Conservation (phyloP, 2,113 vertebrate genomes). For the Vicugna pacos region DNA sequence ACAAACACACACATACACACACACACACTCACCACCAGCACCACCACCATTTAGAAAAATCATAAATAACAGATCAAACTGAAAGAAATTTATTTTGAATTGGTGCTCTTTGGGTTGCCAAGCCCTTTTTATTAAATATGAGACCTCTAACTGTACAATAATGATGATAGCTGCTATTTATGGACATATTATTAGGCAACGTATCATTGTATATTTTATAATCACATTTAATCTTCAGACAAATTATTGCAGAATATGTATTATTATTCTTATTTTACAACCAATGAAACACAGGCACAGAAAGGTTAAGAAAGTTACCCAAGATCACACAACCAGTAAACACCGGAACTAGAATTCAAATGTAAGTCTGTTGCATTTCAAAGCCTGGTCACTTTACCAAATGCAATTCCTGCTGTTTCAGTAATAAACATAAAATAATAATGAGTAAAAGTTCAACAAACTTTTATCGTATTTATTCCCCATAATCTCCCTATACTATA, state of each 20-base stretch:
- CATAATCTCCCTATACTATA: not conserved
- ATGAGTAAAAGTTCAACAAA: not conserved
- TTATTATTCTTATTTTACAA: not conserved
- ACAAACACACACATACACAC: too few species aligned
- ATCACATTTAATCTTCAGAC: not conserved
- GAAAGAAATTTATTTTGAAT: slow-evolving; percentile 20
- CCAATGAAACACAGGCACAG: not conserved
- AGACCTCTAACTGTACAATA: not conserved
- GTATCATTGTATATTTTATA: not conserved
- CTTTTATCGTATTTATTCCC: not conserved
- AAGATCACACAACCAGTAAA: not conserved
- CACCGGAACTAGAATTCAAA: not conserved
- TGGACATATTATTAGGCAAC: not conserved
- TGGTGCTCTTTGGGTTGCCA: not conserved
- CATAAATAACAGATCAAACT: not conserved
- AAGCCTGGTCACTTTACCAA: not conserved
- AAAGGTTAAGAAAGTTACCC: not conserved
- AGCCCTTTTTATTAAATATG: not conserved
- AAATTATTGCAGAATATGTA: not conserved
- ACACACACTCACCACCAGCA: too few species aligned
- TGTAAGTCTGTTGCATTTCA: not conserved
- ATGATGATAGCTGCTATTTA: not conserved
- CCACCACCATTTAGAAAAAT: not conserved
- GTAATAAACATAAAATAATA: not conserved
- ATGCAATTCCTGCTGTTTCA: not conserved